A percentile compares a stretch with the other conserved stretches of the same genome.
Conservation (phyloP, 2,113 vertebrate genomes). For the Pangasianodon hypophthalmus region DNA sequence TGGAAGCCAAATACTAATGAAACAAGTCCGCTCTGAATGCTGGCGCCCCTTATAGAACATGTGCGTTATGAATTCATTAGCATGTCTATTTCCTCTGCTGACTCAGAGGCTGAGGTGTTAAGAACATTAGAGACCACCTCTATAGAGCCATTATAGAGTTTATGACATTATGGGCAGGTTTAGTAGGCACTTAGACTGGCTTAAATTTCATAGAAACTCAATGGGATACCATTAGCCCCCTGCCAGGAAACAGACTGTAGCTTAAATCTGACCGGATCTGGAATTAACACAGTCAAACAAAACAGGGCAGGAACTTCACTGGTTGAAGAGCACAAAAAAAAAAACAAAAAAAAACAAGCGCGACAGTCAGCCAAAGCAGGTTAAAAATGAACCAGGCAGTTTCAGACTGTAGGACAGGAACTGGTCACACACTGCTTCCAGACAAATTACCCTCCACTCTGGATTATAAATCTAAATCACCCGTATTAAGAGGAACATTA, state of each 20-base stretch:
- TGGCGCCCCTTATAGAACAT: neutral
- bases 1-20: conserved; percentile 8
- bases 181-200: conserved; percentile 9
- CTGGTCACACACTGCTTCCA: neutral
- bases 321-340: neutral
- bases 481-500: neutral
- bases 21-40: neutral
- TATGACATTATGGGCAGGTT: conserved; percentile 28
- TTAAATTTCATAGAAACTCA: conserved; percentile 32
- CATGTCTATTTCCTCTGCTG: conserved; percentile 13
- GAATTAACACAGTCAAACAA: neutral
- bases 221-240: conserved; percentile 32
- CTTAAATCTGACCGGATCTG: neutral
- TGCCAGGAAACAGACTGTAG: conserved; percentile 20
- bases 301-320: neutral
- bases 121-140: conserved; percentile 22
- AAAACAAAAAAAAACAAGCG: neutral
- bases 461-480: neutral
- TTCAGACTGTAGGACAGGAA: neutral
- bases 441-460: neutral
- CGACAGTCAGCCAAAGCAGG: too few relatives aligned
- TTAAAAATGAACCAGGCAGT: neutral
- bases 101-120: conserved; percentile 16
- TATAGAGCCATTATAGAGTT: conserved; percentile 5
- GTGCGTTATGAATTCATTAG: conserved; percentile 13